Conservation (phyloP, 2,113 vertebrate species). For the Baryphthengus martii region DNA sequence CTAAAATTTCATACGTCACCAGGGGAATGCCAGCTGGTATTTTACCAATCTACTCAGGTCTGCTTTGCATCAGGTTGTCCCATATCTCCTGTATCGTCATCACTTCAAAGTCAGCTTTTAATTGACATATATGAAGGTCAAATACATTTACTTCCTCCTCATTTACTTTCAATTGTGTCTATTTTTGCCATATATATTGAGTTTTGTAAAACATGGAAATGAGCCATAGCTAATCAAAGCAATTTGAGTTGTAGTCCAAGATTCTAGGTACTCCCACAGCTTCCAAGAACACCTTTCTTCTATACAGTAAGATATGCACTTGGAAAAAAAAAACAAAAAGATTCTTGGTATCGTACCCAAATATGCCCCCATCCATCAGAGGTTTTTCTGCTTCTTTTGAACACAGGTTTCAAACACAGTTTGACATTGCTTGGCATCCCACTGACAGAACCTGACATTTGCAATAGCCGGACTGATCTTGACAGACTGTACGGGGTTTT, state of each 20-base stretch:
- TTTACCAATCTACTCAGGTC: background rate
- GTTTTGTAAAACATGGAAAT: background rate
- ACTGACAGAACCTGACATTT: background rate
- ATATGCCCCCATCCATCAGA: background rate
- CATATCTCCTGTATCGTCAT: background rate
- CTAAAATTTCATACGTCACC: background rate
- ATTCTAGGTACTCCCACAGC: background rate
- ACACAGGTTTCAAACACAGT: background rate
- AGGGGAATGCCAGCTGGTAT: background rate
- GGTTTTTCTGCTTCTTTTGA: background rate
- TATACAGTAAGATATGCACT: background rate
- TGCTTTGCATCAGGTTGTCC: background rate
- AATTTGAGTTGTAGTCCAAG: background rate
- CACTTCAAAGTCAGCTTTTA: background rate
- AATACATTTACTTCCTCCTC: background rate
- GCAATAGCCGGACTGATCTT: background rate
- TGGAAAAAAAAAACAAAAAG: background rate
- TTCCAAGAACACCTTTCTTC: background rate
- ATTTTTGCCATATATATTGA: background rate
- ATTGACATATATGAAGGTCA: background rate
- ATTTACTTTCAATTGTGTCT: background rate
- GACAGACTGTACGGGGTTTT: background rate
- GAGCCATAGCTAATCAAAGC: background rate
- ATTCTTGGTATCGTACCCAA: background rate
- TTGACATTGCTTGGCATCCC: background rate